Conservation (phyloP, 2,888 invertebrate species). For the Steromphala cineraria region DNA sequence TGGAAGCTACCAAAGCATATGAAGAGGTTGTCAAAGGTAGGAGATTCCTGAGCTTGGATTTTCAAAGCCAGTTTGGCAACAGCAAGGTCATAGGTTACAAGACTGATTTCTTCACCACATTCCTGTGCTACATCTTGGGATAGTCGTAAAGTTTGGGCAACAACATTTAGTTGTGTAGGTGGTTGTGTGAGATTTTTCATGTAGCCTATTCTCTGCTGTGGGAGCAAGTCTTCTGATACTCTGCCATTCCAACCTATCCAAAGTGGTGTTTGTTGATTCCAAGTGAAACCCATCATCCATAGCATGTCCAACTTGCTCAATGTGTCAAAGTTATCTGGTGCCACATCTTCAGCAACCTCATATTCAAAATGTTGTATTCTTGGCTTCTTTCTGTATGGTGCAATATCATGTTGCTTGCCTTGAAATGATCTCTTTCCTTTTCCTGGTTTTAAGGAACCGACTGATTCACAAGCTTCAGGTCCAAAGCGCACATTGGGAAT, state of each 20-base stretch:
- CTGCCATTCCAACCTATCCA: neutral
- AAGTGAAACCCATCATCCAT: neutral
- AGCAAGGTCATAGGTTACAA: neutral
- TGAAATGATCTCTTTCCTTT: neutral
- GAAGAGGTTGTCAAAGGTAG: neutral
- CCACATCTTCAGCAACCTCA: neutral
- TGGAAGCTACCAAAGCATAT: neutral
- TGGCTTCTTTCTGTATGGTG: neutral
- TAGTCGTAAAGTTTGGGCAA: conserved; percentile 21
- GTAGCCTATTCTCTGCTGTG: neutral
- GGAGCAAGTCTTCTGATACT: neutral
- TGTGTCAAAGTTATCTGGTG: neutral
- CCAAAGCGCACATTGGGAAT: neutral
- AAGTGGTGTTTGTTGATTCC: neutral
- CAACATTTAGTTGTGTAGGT: conserved; percentile 27
- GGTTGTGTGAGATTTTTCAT: conserved; percentile 23
- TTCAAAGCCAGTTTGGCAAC: neutral
- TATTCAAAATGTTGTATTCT: neutral
- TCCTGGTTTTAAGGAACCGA: neutral
- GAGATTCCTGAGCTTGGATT: neutral
- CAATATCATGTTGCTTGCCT: neutral
- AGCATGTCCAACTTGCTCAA: neutral
- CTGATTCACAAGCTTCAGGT: neutral
- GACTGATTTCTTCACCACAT: neutral
- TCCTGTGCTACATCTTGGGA: conserved; percentile 22